Evolutionary conservation across 2,888 invertebrate species (phyloP).

Genomic region (Caenorhabditis becei): DNA sequence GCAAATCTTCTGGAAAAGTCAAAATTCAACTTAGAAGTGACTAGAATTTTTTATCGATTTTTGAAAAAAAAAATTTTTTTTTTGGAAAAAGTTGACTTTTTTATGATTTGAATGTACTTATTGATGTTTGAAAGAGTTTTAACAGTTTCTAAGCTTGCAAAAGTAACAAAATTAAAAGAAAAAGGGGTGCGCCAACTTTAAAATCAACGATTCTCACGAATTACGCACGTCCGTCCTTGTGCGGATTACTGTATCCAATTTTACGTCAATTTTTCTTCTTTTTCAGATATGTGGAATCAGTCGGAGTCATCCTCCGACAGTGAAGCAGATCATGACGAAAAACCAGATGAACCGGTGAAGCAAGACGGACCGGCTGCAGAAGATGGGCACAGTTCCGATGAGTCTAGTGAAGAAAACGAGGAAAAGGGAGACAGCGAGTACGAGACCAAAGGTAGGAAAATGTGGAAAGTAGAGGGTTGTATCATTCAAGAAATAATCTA

Average conservation of each 20-base stretch:
- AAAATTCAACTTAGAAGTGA: slow-evolving; percentile 1
- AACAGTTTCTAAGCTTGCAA: too few relatives aligned
- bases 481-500: not conserved
- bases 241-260: not conserved
- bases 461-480: too few relatives aligned
- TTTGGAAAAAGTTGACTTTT: too few relatives aligned
- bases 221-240: too few relatives aligned
- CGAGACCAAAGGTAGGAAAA: slow-evolving; percentile 35
- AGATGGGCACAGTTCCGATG: slow-evolving; percentile 18
- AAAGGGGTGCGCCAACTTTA: too few relatives aligned
- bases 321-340: slow-evolving; percentile 57
- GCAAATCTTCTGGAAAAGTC: not conserved
- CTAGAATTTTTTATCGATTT: slow-evolving; percentile 43
- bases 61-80: slow-evolving; percentile 9
- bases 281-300: slow-evolving; percentile 60
- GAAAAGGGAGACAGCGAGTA: slow-evolving; percentile 59
- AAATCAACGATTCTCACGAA: too few relatives aligned
- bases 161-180: too few relatives aligned
- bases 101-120: too few relatives aligned
- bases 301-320: slow-evolving; percentile 66
- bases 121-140: too few relatives aligned
- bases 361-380: slow-evolving; percentile 6
- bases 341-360: slow-evolving; percentile 33
- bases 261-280: not conserved
- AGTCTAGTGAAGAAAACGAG: slow-evolving; percentile 49